Base-by-base conservation (phyloP, 1,140 invertebrate genomes). In the Macrosteles quadrilineatus region DNA sequence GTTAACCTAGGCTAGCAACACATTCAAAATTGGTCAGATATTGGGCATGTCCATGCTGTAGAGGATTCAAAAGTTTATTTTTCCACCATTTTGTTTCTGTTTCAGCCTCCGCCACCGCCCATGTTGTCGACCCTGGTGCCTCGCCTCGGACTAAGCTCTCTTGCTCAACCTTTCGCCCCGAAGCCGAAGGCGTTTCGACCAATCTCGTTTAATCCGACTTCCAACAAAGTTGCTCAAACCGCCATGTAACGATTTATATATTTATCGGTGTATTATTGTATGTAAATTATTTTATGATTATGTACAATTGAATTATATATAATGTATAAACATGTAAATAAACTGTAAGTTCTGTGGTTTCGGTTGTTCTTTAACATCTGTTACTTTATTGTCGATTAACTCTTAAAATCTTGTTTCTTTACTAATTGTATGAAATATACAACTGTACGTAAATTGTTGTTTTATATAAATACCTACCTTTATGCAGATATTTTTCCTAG, bases 181-280 rank as follows among this genome's bases (percentile, higher is more conserved):
- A 59, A 30, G 40, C 78, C 77, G 50, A 82, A 81, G 73, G 76
- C 76, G n/a, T 82, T 81, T 69, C 78, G 79, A 64, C 81, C 81
- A 6, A 81, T 82, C 73, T 70, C 75, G 9, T 82, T 81, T 68
- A 80, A 81, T 68, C 80, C 80, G 62, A 77, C 75, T 55, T 72
- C 77, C 47, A 70, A 66, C 63, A 71, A 73, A 67, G 64, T 73
- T 73, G 70, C 66, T 76, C 68, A 73, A 72, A 69, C 70, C 50
- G 69, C 69, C 70, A 72, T 59, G 55, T 59, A 25, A 59, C 27
- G 55, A 14, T 9, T 59, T 27, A 19, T 59, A 59, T 59, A 27
- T 59, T 59, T 59, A 27, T 59, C 47, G n/a, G 4, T 50, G 47
- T 50, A 50, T 21, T 59, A 11, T 27, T 59, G 55, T 59, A 30